phyloP scores from a whole-genome alignment of 2,797 vertebrate genomes.

The Gambusia yucatana region DNA sequence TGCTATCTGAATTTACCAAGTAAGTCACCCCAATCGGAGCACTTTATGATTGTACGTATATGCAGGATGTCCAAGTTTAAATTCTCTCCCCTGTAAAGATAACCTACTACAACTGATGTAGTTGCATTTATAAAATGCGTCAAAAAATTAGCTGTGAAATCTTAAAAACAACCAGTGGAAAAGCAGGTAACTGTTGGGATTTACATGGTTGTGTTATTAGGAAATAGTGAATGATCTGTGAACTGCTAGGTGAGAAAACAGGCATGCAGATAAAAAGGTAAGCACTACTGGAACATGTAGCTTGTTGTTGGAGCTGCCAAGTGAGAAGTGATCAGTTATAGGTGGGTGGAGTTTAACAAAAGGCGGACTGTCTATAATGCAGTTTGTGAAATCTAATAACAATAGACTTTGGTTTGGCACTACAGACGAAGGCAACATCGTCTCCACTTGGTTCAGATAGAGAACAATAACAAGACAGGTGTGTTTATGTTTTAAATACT shows the following conservation, averaged over 20 bases:
- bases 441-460: constrained; percentile 15
- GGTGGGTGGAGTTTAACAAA: neutral
- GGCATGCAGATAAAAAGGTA: neutral
- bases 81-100: neutral
- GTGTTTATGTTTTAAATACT: constrained; percentile 4
- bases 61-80: neutral
- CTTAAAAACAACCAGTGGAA: neutral
- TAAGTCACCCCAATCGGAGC: neutral
- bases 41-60: neutral
- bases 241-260: neutral
- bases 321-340: neutral
- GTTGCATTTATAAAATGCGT: neutral
- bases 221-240: neutral
- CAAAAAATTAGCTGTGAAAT: neutral
- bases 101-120: too few species aligned
- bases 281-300: neutral
- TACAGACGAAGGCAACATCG: constrained; percentile 22
- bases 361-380: neutral
- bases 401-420: constrained; percentile 38
- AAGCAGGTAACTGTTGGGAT: neutral
- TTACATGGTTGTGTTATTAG: neutral
- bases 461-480: neutral
- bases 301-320: neutral
- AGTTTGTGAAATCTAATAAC: constrained; percentile 9
- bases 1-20: neutral